These are phyloP conservation scores for Thereuonema tuberculata DNA, from an alignment of 1,140 invertebrate species.

Conservation along the genomic window DNA sequence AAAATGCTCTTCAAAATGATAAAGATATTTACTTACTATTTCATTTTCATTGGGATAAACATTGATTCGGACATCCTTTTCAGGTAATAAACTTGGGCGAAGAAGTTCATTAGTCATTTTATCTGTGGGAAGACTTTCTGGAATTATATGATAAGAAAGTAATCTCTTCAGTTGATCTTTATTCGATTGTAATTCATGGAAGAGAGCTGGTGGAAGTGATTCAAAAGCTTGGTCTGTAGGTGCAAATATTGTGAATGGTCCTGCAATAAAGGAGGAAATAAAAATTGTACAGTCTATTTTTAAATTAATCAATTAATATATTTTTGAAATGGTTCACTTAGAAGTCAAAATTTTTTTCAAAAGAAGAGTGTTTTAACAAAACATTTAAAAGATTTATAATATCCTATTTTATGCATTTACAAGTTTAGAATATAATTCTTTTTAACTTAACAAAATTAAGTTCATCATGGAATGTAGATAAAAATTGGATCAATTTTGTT, in stretches of 20 bases:
- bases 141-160: conserved; percentile 31
- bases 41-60: conserved; percentile 19
- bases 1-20: no score
- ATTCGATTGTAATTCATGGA: conserved; percentile 20
- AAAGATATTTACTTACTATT: no score
- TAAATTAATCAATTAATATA: background rate
- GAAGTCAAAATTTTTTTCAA: no score
- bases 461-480: background rate
- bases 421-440: background rate
- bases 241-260: conserved; percentile 31
- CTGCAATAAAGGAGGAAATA: conserved; percentile 15
- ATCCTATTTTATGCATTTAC: background rate
- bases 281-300: no score
- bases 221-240: conserved; percentile 31
- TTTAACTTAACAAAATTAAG: background rate
- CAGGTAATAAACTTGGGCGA: conserved; percentile 19
- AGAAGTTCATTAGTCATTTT: conserved; percentile 15
- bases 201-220: conserved; percentile 22
- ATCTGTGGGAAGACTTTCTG: conserved; percentile 17
- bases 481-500: background rate
- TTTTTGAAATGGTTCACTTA: background rate
- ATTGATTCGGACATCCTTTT: conserved; percentile 25
- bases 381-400: background rate
- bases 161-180: conserved; percentile 22
- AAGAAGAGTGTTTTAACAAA: no score